phyloP scores from a whole-genome alignment of 2,888 invertebrate genomes.

The Drosophila anomalata region DNA sequence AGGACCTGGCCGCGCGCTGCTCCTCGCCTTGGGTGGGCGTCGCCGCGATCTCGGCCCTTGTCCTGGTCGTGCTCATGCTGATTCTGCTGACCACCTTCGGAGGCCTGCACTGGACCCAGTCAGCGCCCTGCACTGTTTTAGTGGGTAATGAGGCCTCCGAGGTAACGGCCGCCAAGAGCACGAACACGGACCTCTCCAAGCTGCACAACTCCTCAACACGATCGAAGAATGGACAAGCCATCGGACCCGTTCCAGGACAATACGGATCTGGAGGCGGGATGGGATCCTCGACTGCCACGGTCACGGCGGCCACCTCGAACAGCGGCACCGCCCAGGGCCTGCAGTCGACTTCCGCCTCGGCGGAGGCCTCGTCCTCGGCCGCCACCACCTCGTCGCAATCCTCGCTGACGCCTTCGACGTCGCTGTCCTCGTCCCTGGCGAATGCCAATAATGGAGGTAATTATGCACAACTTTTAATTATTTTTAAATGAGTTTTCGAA shows the following conservation, averaged over 20 bases:
- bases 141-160: conserved; percentile 91
- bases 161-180: conserved; percentile 88
- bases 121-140: conserved; percentile 92
- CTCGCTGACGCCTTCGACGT: conserved; percentile 84
- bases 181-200: conserved; percentile 89
- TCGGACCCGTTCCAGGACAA: conserved; percentile 85
- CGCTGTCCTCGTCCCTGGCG: conserved; percentile 82
- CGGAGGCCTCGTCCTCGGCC: conserved; percentile 85
- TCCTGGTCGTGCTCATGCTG: conserved; percentile 92
- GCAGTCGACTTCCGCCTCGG: conserved; percentile 82
- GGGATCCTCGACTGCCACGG: conserved; percentile 60
- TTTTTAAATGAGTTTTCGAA: conserved; percentile 82
- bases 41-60: conserved; percentile 92
- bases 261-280: conserved; percentile 86
- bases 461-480: conserved; percentile 83
- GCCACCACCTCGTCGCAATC: conserved; percentile 88
- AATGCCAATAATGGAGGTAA: conserved; percentile 83
- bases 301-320: conserved; percentile 84
- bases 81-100: conserved; percentile 94
- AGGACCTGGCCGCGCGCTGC: conserved; percentile 93
- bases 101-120: conserved; percentile 92
- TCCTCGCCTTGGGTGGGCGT: conserved; percentile 97
- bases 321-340: conserved; percentile 84
- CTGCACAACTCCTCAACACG: conserved; percentile 88
- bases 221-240: conserved; percentile 84